phyloP scores from a whole-genome alignment of 2,113 vertebrate genomes.

The Pluvianellus socialis region DNA sequence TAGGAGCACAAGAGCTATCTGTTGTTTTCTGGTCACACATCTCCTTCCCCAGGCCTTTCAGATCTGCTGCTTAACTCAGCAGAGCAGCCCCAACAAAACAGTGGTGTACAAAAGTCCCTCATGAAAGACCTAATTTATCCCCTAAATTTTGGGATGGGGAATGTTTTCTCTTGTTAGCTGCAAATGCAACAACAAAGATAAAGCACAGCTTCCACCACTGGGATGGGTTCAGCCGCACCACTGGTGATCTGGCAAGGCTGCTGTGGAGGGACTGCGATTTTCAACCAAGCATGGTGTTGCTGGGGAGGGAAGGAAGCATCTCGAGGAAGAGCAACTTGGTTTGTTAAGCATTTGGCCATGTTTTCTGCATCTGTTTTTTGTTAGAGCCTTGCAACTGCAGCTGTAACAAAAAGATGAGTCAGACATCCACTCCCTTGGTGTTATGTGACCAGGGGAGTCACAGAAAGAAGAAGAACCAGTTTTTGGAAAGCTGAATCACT shows the following conservation, averaged over 20 bases:
- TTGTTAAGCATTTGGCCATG: neutral
- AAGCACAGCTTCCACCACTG: accelerated
- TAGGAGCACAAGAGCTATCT: neutral
- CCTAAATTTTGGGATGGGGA: neutral
- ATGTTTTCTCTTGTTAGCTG: neutral
- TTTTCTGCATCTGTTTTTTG: neutral
- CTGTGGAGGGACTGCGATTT: neutral
- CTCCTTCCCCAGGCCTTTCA: neutral
- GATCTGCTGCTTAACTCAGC: neutral
- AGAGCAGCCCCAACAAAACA: neutral
- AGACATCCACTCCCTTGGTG: neutral
- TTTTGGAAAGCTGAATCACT: neutral
- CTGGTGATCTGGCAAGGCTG: neutral
- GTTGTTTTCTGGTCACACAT: neutral
- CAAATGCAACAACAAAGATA: neutral
- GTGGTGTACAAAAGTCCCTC: neutral
- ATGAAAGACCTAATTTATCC: neutral
- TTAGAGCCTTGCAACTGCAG: neutral
- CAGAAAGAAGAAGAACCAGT: neutral
- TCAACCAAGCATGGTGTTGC: neutral
- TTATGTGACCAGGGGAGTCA: neutral
- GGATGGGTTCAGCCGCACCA: neutral
- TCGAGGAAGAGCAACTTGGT: neutral
- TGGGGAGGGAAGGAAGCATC: neutral
- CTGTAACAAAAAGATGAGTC: neutral